Conservation (phyloP, 2,888 invertebrate genomes). For the Halocaridina rubra region DNA sequence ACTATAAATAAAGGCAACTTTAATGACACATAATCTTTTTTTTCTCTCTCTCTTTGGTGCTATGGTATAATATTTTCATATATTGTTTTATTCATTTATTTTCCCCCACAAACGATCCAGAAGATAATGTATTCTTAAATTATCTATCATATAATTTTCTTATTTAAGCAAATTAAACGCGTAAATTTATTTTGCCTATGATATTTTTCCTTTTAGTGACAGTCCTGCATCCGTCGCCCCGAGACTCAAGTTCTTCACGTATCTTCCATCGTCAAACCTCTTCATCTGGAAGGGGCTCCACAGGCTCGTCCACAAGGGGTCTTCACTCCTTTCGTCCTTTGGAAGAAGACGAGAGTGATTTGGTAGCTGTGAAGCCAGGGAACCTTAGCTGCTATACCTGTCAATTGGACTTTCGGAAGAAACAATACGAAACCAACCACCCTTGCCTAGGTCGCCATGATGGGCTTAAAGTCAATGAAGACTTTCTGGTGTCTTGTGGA, state of each 20-base stretch:
- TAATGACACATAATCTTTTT: too few relatives aligned
- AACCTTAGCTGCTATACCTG: slow-evolving; percentile 61
- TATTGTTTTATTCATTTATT: too few relatives aligned
- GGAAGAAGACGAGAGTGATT: neutral
- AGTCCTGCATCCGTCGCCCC: neutral
- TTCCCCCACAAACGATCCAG: too few relatives aligned
- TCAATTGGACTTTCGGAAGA: slow-evolving; percentile 56
- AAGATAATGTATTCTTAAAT: too few relatives aligned
- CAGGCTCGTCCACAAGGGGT: neutral
- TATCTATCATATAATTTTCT: too few relatives aligned
- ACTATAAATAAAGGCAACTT: too few relatives aligned
- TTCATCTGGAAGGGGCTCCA: neutral
- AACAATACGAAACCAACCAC: slow-evolving; percentile 46
- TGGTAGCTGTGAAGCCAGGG: neutral
- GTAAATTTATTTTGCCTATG: too few relatives aligned
- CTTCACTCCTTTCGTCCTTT: neutral
- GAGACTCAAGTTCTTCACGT: too few relatives aligned
- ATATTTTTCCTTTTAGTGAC: neutral
- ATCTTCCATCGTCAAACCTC: too few relatives aligned
- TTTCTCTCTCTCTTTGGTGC: too few relatives aligned
- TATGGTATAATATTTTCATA: too few relatives aligned
- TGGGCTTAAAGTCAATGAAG: slow-evolving; percentile 6
- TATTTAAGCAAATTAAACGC: too few relatives aligned
- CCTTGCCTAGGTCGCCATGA: slow-evolving; percentile 56
- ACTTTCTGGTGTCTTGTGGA: slow-evolving; percentile 56